Percentiles rank a stretch among this genome's conserved stretches.
These are phyloP conservation scores for Drosophila persimilis DNA, from an alignment of 1,140 invertebrate species.

Conservation along the genomic window DNA sequence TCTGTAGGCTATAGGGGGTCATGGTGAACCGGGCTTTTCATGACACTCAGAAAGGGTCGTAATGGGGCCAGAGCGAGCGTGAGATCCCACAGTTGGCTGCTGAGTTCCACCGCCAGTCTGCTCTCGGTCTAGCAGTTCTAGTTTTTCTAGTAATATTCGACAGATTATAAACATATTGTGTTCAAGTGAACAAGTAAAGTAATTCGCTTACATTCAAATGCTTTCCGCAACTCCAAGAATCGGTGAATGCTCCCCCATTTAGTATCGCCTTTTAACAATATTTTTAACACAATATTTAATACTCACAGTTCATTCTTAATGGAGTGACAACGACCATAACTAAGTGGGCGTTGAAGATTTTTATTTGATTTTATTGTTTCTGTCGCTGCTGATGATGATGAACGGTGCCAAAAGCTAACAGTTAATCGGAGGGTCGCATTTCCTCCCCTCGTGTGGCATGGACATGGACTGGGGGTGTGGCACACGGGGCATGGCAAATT, in stretches of 20 bases:
- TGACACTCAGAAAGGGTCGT: no score
- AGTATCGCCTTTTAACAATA: background rate
- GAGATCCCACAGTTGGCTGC: no score
- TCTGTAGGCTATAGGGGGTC: no score
- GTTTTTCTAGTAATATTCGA: no score
- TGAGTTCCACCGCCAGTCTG: no score
- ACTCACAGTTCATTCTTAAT: conserved; percentile 46
- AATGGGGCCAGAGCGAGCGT: no score
- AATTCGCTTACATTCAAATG: no score
- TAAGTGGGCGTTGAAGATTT: conserved; percentile 72
- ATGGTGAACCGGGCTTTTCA: no score
- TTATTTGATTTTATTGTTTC: conserved; percentile 80
- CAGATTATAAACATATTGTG: no score
- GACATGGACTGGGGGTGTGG: background rate
- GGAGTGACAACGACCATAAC: conserved; percentile 48
- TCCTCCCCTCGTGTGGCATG: conserved; percentile 14
- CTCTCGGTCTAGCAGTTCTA: no score
- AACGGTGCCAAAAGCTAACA: conserved; percentile 76
- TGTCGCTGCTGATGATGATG: conserved; percentile 30
- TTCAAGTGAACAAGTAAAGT: no score
- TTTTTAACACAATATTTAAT: conserved; percentile 17
- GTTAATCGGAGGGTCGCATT: conserved; percentile 52
- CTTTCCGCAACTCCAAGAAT: no score
- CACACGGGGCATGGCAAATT: conserved; percentile 52
- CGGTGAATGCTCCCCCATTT: background rate